Base-by-base conservation (phyloP, 2,888 invertebrate genomes). In the Thecophora atra region DNA sequence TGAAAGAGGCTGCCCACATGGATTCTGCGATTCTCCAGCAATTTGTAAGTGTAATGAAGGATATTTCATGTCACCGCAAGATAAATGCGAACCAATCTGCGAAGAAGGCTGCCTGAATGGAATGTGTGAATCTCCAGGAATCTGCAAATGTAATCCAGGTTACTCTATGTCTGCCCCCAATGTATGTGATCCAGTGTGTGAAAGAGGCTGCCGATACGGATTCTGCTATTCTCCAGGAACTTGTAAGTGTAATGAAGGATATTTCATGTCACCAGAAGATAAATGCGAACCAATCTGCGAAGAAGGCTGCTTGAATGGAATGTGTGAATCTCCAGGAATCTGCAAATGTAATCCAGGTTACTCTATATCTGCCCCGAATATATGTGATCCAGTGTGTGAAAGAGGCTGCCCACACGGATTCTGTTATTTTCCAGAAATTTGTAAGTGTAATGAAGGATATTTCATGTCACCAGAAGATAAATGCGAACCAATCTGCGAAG, bases 381-480 rank as follows among this genome's bases (percentile, higher is more conserved):
- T 42, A 60, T 74, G 81, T 62, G 63, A 70, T 3, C 79, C 77
- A 19, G 52, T 72, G 19, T 79, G 79, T 47, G 58, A 72, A 24
- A 28, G 47, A 19, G 74, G 73, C 54, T 78, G 78, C 65, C 47
- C 24, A 1, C 58, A 68, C 58, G 69, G 69, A 19, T 26, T 30
- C 5, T 93, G 93, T 77, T 88, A 91, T 0, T 89, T 89, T 0
- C 93, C 93, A 0, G 90, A 91, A 81, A 88, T 89, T 77, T 93
- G 93, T 78, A 87, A 91, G 66, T 93, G 93, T 77, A 89, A 91
- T 77, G 85, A 87, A 5, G 93, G 93, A 0, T 93, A 87, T 83
- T 64, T 70, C 52, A 78, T 65, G 66, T 44, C 44, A 15, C 19
- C n/a, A 4, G 28, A 42, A n/a, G 65, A 73, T 19, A 30, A 13